Base-by-base conservation (phyloP, 1,140 invertebrate genomes). In the Lasaia peninsularis region DNA sequence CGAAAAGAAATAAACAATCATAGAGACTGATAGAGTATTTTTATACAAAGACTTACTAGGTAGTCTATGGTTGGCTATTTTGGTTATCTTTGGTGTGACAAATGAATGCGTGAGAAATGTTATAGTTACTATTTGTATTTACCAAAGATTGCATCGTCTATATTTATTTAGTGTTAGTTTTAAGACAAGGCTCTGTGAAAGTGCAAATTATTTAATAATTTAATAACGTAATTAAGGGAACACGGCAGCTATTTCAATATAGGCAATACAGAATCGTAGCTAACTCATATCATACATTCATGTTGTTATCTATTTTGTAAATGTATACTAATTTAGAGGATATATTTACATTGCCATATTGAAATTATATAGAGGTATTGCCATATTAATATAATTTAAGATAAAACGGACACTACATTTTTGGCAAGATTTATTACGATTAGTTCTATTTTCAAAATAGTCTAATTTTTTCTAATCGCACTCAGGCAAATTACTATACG, bases 21-120 rank as follows among this genome's bases (percentile, higher is more conserved):
- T 65, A 75, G 65, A 82, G 80, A 84, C 78, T 84, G 80, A 83
- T 55, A 67, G 55, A 73, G 61, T 75, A 75, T 76, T 81, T 81
- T 79, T 80, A 54, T 73, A 75, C 44, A 58, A 67, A 68, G 67
- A 73, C 60, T 72, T 69, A 60, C 62, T 65, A 60, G 44, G 64
- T 71, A 64, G 67, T 67, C 56, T 69, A 56, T 65, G 66, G 58
- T 70, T 63, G 64, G 59, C 58, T 60, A 40, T 56, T 57, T 44
- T 60, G 63, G 52, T 56, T 58, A 56, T 70, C 69, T 77, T 70
- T 75, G 72, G 71, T 73, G 55, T 62, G 53, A 59, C 58, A 60
- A 52, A 31, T 51, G 49, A 49, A 52, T 62, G 62, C 60, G 16
- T 62, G 63, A 71, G 66, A 63, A 66, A 68, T 71, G 61, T 62